Evolutionary conservation across 2,113 vertebrate genomes (phyloP), one percentile per base, ranked within the genome.

Genomic region (Neodon shergylaensis): DNA sequence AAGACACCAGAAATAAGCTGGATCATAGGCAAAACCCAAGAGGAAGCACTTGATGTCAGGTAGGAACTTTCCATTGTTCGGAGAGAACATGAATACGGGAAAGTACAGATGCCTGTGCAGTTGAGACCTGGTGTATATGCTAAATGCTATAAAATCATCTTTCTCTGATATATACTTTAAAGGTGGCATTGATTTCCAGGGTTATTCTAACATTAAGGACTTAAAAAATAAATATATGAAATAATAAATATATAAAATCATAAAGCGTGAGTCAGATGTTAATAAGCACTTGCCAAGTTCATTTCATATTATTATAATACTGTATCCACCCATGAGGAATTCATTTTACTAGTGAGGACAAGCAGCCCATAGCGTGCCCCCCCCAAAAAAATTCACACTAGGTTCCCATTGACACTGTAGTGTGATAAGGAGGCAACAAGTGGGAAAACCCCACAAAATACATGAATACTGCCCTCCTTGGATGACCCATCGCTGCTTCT

Each of bases 1-100:
- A 91, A 96, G 91, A 83, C 76, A 92, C 93, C 96, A 97, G 91
- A 93, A 97, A 96, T 73, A 98, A 90, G 63, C 33, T 79, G 12
- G 77, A 94, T 58, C 74, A 79, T 28, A 94, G 58, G 39, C 91
- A 93, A 96, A 97, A 96, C 87, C 81, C 22, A 58, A 82, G 88
- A 96, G 39, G 91, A 91, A 96, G 73, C 94, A 81, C 72, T 86
- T 91, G 72, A 93, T 90, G 33, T 36, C 91, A 93, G 97, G 96
- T 82, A 44, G 28, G 97, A 73, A 63, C 90, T 94, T 94, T 52
- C 83, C 90, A 89, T 97, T 94, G 82, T 94, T 95, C 87, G 94
- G 96, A 97, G 54, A 83, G 39, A 95, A 82, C 93, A 17, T 44
- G 82, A 74, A 68, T 39, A 42, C 81, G 94, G 0, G 24, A 95